Evolutionary conservation across 2,113 vertebrate species (phyloP).

Genomic region (Neolamprologus hecqui): DNA sequence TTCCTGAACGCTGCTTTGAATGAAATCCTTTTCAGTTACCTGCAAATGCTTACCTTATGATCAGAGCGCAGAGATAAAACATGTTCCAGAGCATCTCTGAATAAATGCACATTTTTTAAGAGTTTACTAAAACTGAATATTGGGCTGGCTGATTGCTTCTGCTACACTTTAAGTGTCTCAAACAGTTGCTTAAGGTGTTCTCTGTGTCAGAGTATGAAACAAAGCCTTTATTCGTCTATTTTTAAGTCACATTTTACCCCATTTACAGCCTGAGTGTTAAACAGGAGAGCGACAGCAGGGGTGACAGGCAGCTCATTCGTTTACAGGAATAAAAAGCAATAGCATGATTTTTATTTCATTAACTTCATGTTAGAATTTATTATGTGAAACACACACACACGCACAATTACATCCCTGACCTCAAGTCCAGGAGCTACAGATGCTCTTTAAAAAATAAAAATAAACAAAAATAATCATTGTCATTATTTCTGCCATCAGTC

Average conservation of each 20-base stretch:
- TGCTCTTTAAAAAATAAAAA: not conserved
- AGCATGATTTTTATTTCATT: not conserved
- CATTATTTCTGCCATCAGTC: not conserved
- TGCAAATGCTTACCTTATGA: not conserved
- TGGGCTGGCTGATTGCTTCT: not conserved
- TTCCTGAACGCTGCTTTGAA: rapidly evolving
- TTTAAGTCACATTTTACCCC: not conserved
- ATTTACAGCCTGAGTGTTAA: rapidly evolving
- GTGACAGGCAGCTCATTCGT: rapidly evolving
- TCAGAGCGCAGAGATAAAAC: not conserved
- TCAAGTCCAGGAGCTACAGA: not conserved
- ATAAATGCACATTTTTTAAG: not conserved
- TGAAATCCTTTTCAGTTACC: rapidly evolving
- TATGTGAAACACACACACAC: not conserved
- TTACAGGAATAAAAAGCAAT: not conserved
- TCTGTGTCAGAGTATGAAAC: not conserved
- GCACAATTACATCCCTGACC: not conserved
- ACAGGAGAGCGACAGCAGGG: not conserved
- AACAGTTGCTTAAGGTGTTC: not conserved
- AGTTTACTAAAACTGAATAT: not conserved
- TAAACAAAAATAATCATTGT: not conserved
- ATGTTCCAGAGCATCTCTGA: not conserved
- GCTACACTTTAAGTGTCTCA: not conserved
- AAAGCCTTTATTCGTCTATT: rapidly evolving
- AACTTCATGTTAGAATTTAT: not conserved